Conservation (phyloP, 2,888 invertebrate genomes). For the Drosophila mayaguana region DNA sequence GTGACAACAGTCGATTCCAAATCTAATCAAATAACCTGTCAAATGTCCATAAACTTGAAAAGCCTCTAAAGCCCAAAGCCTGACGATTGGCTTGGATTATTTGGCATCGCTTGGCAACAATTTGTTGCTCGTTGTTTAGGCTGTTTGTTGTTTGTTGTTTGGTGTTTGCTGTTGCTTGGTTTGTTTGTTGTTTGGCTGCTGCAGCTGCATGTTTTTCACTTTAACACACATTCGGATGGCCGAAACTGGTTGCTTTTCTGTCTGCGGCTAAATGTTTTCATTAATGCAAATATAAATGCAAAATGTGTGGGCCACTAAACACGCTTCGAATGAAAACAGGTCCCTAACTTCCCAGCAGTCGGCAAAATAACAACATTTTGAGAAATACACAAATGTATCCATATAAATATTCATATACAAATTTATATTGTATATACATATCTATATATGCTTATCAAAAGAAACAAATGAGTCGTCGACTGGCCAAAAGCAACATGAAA, state of each 20-base stretch:
- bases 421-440: background rate
- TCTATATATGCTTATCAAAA: background rate
- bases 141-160: background rate
- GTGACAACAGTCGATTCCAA: conserved; percentile 20
- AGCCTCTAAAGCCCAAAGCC: conserved; percentile 19
- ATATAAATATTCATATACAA: background rate
- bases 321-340: conserved; percentile 48
- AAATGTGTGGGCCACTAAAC: conserved; percentile 59
- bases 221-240: conserved; percentile 52
- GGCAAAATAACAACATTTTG: conserved; percentile 9
- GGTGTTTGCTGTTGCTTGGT: background rate
- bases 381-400: conserved; percentile 1
- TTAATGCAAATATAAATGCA: conserved; percentile 42
- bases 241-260: conserved; percentile 54
- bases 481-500: conserved; percentile 2
- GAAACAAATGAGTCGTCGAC: conserved; percentile 10
- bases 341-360: conserved; percentile 30
- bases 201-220: conserved; percentile 55
- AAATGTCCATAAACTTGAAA: conserved; percentile 59
- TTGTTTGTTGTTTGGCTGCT: background rate
- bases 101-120: conserved; percentile 16
- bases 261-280: conserved; percentile 53
- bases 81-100: conserved; percentile 19
- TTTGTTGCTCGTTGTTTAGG: conserved; percentile 1
- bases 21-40: conserved; percentile 49